phyloP scores from a whole-genome alignment of 23 tunicate genomes.

The Phallusia fumigata region DNA sequence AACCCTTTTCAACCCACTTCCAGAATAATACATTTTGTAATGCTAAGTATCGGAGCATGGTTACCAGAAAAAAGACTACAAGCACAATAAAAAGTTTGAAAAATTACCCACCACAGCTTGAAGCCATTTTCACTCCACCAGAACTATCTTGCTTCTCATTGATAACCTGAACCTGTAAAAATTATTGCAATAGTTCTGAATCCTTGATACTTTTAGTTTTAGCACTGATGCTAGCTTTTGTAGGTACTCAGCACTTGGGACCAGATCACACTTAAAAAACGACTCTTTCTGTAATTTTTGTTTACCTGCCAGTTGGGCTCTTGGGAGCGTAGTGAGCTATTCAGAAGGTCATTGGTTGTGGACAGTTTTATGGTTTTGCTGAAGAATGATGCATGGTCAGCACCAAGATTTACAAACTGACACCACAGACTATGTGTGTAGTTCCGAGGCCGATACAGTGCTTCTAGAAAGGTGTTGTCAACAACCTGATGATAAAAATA shows the following conservation, averaged over 20 bases:
- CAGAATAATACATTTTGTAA: too few species aligned
- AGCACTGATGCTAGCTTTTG: too few species aligned
- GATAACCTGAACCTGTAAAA: too few species aligned
- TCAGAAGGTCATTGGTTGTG: constrained; percentile 41
- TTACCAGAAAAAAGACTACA: not conserved
- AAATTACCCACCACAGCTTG: not conserved
- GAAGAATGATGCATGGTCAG: constrained; percentile 59
- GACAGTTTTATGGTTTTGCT: constrained; percentile 49
- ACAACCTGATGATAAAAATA: constrained; percentile 2
- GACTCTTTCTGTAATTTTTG: not conserved
- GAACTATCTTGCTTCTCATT: too few species aligned
- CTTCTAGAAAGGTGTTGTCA: constrained; percentile 37
- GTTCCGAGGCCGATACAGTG: constrained; percentile 70
- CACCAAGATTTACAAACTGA: constrained; percentile 45
- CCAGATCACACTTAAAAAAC: too few species aligned
- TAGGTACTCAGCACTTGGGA: too few species aligned
- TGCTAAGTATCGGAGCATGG: too few species aligned
- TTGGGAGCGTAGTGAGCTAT: constrained; percentile 14
- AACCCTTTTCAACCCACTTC: too few species aligned
- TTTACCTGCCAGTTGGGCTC: constrained; percentile 26
- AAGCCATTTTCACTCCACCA: too few species aligned
- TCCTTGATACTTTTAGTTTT: too few species aligned
- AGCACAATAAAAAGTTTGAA: too few species aligned
- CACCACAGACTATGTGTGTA: constrained; percentile 79
- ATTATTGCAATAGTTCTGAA: too few species aligned